Base-by-base conservation (phyloP, 2,113 vertebrate species). In the Sapajus apella region DNA sequence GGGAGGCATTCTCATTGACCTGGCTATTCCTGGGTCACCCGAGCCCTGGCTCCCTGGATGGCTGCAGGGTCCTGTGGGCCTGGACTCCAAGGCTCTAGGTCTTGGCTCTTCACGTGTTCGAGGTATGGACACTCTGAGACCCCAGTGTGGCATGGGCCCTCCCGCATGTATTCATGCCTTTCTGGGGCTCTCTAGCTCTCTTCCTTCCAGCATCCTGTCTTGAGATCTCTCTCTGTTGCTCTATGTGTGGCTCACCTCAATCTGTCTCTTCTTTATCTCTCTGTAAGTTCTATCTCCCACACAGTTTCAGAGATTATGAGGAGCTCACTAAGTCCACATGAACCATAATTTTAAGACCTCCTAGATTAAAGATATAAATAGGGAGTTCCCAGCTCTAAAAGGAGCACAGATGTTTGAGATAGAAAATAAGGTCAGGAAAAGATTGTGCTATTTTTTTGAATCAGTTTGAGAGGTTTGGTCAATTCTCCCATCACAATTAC, bases 151-250 rank as follows among this genome's bases (percentile, higher is more conserved):
- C n/a, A 9, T 6, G 75, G 21, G 35, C 9, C 12, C 30, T 72
- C 11, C 25, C 32, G 0, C 2, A 55, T 32, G 37, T 0, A 30
- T 7, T 35, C 55, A 17, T 0, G 0, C 35, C 43, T 70, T 76
- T 92, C 37, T 11, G 32, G 5, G 10, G 6, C 37, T 23, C n/a
- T 35, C 85, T 30, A 20, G 6, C 23, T 25, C 17, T 70, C 20
- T 27, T 40, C 52, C 37, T 64, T n/a, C 52, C 16, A 4, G 32
- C 12, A 4, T 40, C 40, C 27, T 55, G 68, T 87, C 75, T 61
- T 23, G 35, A 12, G 40, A 40, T 47, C 66, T 56, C 73, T 52
- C 32, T 55, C 23, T 58, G 20, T 11, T 35, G 79, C 50, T 64
- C 37, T 40, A 4, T 61, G 13, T 61, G 87, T 43, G n/a, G n/a